Evolutionary conservation across 1,140 invertebrate species (phyloP), one percentile per base, ranked within the genome.

Genomic region (Monomorium pharaonis): DNA sequence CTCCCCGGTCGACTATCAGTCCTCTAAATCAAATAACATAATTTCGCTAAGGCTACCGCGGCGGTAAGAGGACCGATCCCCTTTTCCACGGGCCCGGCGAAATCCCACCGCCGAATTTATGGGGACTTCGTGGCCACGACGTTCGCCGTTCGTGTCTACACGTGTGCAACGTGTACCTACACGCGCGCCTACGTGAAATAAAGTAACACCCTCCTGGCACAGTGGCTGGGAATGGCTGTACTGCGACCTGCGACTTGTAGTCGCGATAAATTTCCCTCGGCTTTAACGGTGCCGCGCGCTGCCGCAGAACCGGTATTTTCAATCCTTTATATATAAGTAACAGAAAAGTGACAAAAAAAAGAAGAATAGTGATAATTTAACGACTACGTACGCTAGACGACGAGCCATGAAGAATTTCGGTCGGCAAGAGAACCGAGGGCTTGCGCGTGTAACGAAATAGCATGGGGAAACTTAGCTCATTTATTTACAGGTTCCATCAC

Each of bases 151-250:
- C 37, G n/a, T 6, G n/a, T 75, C 18, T 54, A 83, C 80, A 30
- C 44, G 69, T 12, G 54, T 58, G 18, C 18, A 4, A 44, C 24
- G 33, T 67, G 47, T 33, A 78, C 42, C 14, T 16, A 84, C 81
- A 60, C 47, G 37, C 42, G 70, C 33, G 21, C 63, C 21, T 67
- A 67, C 63, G 33, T 74, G 37, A 83, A 83, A 74, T 83, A 83
- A 83, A 83, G 78, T 83, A 83, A 83, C 78, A 83, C 78, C 24
- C n/a, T n/a, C 42, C 14, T 74, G 67, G 51, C 54, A 83, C 78
- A 60, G 67, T 47, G 78, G 67, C 67, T 69, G 42, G n/a, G 67
- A n/a, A 81, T 58, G 51, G 65, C 47, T 70, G 78, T 70, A 21
- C 44, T 14, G 78, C 51, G 60, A 63, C 54, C 74, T 69, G 30